Evolutionary conservation across 1,140 invertebrate genomes (phyloP), one percentile per base, ranked within the genome.

Genomic region (Sminthurides bifidus): DNA sequence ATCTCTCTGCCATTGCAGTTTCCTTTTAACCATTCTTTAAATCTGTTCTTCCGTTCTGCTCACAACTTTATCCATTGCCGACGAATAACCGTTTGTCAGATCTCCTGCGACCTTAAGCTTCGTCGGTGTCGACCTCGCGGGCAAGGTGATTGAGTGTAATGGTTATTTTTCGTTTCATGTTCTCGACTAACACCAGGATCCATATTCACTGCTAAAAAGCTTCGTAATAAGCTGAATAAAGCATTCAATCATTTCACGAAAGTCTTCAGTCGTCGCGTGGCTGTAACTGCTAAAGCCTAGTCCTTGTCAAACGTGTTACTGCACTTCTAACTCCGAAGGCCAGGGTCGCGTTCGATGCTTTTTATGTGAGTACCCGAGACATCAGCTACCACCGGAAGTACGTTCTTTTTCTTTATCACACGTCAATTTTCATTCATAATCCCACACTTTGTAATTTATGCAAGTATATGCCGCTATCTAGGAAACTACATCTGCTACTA

Each of bases 261-360:
- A 24, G 82, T 85, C 0, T 84, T 88, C 55, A 75, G 79, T 1
- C 79, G 81, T 52, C 73, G 82, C 31, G 70, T 87, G 0, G 81
- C 79, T 0, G 60, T 75, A 17, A 78, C 77, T 10, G 81, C 82
- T 2, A 55, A 68, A n/a, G n/a, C 78, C 81, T 0, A 73, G 71
- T 30, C 56, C 69, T 8, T 85, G 83, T 61, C 82, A 86, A 65
- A 74, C 76, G 5, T 90, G 85, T 67, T 81, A 84, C 63, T 90
- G 85, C 66, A 77, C 78, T 3, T 75, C 79, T 2, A 73, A 78
- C 59, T 77, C 81, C 45, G 75, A 78, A 19, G 81, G 81, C 1
- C 69, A 80, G 12, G 77, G 80, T 1, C 77, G 75, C 66, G 75
- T 82, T 72, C 77, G 79, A 55, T 81, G 79, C 59, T 73, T 74